Base-by-base conservation (phyloP, 2,113 vertebrate species). In the Aptenodytes patagonicus region DNA sequence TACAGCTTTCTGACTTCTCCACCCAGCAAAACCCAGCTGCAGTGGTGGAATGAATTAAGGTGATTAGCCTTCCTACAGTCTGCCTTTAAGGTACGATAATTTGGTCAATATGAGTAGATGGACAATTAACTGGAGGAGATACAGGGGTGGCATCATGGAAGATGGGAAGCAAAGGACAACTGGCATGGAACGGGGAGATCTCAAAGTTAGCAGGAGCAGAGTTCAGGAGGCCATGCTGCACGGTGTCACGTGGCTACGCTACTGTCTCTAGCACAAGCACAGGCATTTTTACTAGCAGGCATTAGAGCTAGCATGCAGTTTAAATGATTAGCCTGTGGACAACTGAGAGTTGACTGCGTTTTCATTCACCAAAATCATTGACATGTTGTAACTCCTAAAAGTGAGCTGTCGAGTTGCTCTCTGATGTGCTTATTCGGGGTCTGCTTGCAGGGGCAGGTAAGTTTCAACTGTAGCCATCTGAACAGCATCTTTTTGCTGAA, bases 161-260 rank as follows among this genome's bases (percentile, higher is more conserved):
- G 36, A 16, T 1, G 7, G 44, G 60, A 8, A 46, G 46, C 40
- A 31, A 42, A 81, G 34, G 36, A 11, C 44, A n/a, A 71, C 66
- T n/a, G 47, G 4, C 32, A 25, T n/a, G 54, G 49, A 21, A 6
- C 68, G 52, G 38, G 29, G 2, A 4, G 55, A 28, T 46, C 34
- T 58, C 54, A 5, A 14, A 58, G 25, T 1, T 44, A 34, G 7
- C 14, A 1, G 0, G 2, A 55, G 44, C 66, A 68, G 84, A 46
- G 81, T 75, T 60, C 65, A 68, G 84, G 60, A 73, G 49, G 13
- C n/a, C 8, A 6, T 11, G 8, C 58, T 32, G 11, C 24, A 13
- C 0, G 0, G 12, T 1, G 1, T 54, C 54, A 19, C 0, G 0
- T 46, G 42, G 54, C 42, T 26, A 3, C 4, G 2, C 34, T 44